Evolutionary conservation across 35 echinoderm and acorn worm genomes (phyloP), one percentile per base, ranked within the genome.

Genomic region (Ophioderma brevispina): DNA sequence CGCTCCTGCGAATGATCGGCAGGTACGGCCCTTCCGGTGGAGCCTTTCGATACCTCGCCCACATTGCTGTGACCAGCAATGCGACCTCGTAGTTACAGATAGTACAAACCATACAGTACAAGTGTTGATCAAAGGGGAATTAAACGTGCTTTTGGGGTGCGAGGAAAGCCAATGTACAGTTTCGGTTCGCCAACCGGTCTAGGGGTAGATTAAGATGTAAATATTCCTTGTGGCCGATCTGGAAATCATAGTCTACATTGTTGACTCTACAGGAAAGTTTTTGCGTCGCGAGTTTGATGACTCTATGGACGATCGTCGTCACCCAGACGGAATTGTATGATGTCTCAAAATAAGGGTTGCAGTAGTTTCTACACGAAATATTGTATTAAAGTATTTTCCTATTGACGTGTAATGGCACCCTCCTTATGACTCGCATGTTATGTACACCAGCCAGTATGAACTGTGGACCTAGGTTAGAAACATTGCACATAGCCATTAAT

Each of bases 151-250:
- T 91, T 95, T 49, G 89, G 89, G 31, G 81, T 80, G 33, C 77
- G 84, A 19, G 89, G 2, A 95, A 95, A 63, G 37, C 78, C 31
- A 79, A 86, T n/a, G 93, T 88, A 18, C 82, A 91, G 56, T 89
- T 95, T 64, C 78, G 81, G 5, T n/a, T 87, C 77, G 31, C 93
- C 93, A 11, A 91, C 63, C 21, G 93, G 93, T 15, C 50, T 95
- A 11, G 64, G 89, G 31, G 79, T 95, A 32, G 93, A 95, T 55
- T 75, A 78, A 23, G 78, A 80, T 10, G 89, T 84, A 35, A 87
- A 95, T 75, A 91, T 95, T 37, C n/a, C 38, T 95, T 35, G 89
- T 95, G 36, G 93, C 89, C 19, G 93, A 95, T 59, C 35, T 84
- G 78, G 56, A 13, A 56, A 78, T 49, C 89, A 90, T 55, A 86